A percentile compares a stretch with the other conserved stretches of the same genome.
These are phyloP conservation scores for Meteorus colon DNA, from an alignment of 2,888 invertebrate species.

Conservation along the genomic window DNA sequence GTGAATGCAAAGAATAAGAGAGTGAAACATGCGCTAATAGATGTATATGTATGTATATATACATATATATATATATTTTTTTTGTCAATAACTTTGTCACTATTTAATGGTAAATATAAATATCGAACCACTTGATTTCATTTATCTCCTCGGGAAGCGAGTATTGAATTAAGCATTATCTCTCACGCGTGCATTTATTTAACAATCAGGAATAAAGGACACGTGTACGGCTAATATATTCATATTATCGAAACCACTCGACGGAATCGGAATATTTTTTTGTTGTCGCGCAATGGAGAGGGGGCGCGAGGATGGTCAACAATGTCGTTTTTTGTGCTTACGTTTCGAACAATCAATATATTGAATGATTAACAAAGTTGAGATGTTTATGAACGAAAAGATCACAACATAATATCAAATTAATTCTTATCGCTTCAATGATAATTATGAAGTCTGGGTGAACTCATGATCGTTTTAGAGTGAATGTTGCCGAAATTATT, in stretches of 20 bases:
- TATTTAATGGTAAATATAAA: conserved; percentile 37
- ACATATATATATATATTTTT: conserved; percentile 29
- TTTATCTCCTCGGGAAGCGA: conserved; percentile 27
- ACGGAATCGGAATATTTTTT: conserved; percentile 35
- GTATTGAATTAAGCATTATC: conserved; percentile 3
- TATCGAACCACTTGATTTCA: conserved; percentile 51
- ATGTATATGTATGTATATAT: conserved; percentile 37
- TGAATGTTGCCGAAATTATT: neutral
- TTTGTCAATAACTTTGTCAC: conserved; percentile 5
- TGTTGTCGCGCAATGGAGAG: conserved; percentile 25
- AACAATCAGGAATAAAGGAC: conserved; percentile 15
- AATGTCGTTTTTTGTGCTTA: conserved; percentile 24
- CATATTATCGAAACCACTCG: conserved; percentile 35
- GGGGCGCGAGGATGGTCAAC: conserved; percentile 27
- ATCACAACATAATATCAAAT: neutral
- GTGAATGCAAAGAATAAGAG: conserved; percentile 30
- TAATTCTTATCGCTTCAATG: too few relatives aligned
- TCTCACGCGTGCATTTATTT: neutral
- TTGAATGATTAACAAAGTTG: neutral
- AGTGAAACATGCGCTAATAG: conserved; percentile 31
- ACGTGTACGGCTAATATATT: conserved; percentile 13
- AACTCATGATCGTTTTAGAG: too few relatives aligned
- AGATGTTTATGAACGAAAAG: neutral
- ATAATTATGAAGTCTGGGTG: too few relatives aligned
- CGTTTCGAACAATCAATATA: conserved; percentile 7